These are phyloP conservation scores for Rhodinocichla rosea DNA, from an alignment of 2,113 vertebrate species.

Conservation along the genomic window DNA sequence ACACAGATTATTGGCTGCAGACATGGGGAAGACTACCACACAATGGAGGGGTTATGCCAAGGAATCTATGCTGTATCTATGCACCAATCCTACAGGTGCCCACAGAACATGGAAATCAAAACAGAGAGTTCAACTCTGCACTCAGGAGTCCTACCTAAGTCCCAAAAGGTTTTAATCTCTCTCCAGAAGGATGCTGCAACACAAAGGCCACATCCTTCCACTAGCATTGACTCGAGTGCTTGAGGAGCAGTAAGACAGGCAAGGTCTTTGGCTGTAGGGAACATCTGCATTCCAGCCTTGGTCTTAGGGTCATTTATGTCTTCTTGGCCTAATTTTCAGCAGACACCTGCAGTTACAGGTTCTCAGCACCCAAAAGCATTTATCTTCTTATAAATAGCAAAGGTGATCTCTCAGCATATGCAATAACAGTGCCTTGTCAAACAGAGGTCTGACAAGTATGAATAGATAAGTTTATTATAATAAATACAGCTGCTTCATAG, in stretches of 20 bases:
- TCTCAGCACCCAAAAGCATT: background rate
- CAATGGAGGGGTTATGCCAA: background rate
- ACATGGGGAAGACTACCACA: background rate
- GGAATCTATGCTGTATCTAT: background rate
- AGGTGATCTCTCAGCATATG: background rate
- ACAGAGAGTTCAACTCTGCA: background rate
- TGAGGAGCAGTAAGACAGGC: background rate
- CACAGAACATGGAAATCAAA: background rate
- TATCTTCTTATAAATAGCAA: background rate
- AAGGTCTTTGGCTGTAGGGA: background rate
- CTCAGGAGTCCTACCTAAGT: background rate
- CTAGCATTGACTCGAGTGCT: background rate
- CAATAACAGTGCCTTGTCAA: background rate
- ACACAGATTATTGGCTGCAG: background rate
- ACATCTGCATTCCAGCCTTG: background rate
- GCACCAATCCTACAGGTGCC: background rate
- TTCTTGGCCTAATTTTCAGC: background rate
- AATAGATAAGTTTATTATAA: background rate
- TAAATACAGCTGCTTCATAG: background rate
- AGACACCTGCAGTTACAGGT: background rate
- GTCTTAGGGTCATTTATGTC: background rate
- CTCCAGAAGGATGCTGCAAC: background rate
- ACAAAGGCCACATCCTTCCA: background rate
- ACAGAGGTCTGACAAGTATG: rapidly evolving
- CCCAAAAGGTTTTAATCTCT: background rate